Base-by-base conservation (phyloP, 2,113 vertebrate species). In the Ibidorhyncha struthersii region DNA sequence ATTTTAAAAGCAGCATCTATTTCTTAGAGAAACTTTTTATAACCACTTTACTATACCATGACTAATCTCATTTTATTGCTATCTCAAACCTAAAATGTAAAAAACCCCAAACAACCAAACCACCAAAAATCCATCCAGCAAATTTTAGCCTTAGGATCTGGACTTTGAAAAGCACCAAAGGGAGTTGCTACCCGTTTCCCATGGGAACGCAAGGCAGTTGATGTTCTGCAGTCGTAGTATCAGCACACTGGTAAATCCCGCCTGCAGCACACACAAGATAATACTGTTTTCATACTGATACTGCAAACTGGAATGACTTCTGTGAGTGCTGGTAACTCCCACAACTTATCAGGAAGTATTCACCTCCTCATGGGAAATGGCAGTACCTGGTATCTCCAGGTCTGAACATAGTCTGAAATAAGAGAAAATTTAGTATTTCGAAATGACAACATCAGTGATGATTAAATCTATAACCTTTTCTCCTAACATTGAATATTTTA, bases 321-420 rank as follows among this genome's bases (percentile, higher is more conserved):
- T 73, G 10, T 8, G 9, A 6, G 14, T 27, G 22, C 13, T 1
- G 1, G 15, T 49, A 52, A n/a, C 14, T 58, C 81, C 26, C 30
- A 41, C 16, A 72, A 53, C 21, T 67, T 58, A 9, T 40, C 32
- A 55, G 63, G 12, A 14, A 15, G 30, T 25, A 53, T 41, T 62
- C 15, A 15, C 0, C 2, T 62, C 13, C 2, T 2, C 25, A 27
- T 2, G 4, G n/a, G 16, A 92, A 67, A 52, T 25, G 38, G 14
- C 6, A 53, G 32, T 13, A 40, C 18, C 14, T 2, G 9, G 4
- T 20, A 32, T 14, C 27, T 10, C 56, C 18, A 56, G 18, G 36
- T n/a, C 32, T 72, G 49, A 85, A 41, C 0, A 0, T 6, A 73
- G 12, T 56, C 19, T 74, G 12, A 70, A 22, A 47, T 34, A 49